Conservation (phyloP, 2,113 vertebrate species). For the Rhagologus leucostigma region DNA sequence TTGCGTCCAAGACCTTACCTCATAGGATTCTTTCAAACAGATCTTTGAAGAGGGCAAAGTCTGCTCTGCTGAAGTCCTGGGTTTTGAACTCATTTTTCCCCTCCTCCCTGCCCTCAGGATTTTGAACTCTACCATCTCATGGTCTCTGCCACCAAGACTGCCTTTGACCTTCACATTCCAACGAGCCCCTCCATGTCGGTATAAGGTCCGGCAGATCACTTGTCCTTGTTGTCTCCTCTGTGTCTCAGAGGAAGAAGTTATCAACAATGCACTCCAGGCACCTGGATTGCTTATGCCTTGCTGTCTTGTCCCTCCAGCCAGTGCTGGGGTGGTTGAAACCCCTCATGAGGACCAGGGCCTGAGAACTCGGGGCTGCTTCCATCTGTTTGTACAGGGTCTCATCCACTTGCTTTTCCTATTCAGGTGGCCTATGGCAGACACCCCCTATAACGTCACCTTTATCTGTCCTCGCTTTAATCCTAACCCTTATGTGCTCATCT, state of each 20-base stretch:
- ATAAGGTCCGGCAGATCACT: background rate
- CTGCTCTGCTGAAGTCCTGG: background rate
- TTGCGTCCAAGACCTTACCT: background rate
- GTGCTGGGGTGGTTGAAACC: background rate
- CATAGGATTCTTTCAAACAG: background rate
- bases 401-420: background rate
- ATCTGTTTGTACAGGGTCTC: background rate
- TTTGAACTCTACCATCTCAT: background rate
- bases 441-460: background rate
- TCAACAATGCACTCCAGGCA: background rate
- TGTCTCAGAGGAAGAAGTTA: background rate
- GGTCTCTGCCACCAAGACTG: background rate
- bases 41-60: background rate
- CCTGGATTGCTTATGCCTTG: background rate
- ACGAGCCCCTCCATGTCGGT: rapidly evolving
- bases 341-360: background rate
- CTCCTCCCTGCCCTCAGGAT: background rate
- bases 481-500: background rate
- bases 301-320: background rate
- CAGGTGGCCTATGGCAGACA: background rate
- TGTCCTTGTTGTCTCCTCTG: background rate
- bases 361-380: background rate
- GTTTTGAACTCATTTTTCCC: background rate
- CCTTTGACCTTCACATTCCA: background rate
- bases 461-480: background rate